Evolutionary conservation across 1,140 invertebrate species (phyloP).

Genomic region (Euglossa dilemma): DNA sequence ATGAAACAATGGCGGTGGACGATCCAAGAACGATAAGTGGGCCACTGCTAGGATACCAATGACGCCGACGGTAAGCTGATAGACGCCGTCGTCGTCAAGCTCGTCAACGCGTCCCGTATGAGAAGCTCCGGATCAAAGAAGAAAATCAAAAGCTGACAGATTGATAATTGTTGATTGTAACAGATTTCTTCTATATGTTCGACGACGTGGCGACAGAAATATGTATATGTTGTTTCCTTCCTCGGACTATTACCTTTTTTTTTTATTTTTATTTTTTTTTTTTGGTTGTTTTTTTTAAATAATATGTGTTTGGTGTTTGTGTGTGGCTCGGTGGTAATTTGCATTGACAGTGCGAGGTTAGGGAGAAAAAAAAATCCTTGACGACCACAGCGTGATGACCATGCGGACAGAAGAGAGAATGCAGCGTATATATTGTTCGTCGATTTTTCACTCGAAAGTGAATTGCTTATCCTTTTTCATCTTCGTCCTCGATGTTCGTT

Average conservation of each 20-base stretch:
- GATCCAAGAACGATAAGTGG: slow-evolving; percentile 25
- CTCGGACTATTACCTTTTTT: neutral
- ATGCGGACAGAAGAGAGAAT: slow-evolving; percentile 21
- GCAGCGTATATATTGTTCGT: neutral
- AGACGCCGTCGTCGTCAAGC: neutral
- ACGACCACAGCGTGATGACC: neutral
- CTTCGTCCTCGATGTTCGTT: slow-evolving; percentile 3
- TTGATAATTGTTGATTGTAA: neutral
- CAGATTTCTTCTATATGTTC: slow-evolving; percentile 1
- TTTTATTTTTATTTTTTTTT: neutral
- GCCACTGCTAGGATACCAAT: neutral
- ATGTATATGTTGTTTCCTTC: neutral
- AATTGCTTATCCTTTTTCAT: neutral
- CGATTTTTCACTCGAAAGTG: neutral
- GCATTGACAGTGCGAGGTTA: slow-evolving; percentile 51
- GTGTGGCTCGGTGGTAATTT: slow-evolving; percentile 55
- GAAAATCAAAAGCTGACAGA: neutral
- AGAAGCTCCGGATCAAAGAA: slow-evolving; percentile 10
- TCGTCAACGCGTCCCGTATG: neutral
- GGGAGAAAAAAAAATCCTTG: slow-evolving; percentile 37
- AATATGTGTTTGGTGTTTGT: slow-evolving; percentile 1
- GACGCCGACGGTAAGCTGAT: neutral
- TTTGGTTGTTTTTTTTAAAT: neutral
- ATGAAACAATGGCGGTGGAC: slow-evolving; percentile 11
- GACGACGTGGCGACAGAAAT: neutral